Conservation (phyloP, 1,140 invertebrate genomes). For the Scaptomyza hsui region DNA sequence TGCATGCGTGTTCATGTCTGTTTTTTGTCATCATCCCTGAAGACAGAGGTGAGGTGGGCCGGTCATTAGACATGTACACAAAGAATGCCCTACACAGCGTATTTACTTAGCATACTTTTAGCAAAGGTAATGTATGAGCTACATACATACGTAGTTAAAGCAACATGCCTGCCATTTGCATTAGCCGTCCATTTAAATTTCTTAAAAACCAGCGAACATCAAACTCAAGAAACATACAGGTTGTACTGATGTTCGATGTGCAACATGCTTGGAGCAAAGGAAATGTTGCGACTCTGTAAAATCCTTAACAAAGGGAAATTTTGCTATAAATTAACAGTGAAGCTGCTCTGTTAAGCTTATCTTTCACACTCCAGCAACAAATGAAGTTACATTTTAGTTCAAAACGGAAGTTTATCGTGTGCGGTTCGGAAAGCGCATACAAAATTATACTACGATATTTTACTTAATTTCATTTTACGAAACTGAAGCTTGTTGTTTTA, state of each 20-base stretch:
- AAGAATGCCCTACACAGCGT: constrained; percentile 4
- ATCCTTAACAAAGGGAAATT: background rate
- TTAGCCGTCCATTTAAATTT: background rate
- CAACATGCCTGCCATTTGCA: background rate
- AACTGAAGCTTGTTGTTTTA: background rate
- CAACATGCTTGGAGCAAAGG: constrained; percentile 12
- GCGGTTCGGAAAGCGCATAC: constrained; percentile 9
- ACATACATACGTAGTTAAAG: background rate
- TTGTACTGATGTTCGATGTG: background rate
- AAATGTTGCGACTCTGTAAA: background rate
- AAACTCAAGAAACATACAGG: background rate
- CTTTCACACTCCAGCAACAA: background rate
- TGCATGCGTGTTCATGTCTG: background rate
- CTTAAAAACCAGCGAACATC: constrained; percentile 19
- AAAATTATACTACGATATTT: background rate
- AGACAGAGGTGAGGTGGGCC: background rate
- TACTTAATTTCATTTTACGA: background rate
- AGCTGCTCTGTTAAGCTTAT: background rate
- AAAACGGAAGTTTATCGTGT: constrained; percentile 18
- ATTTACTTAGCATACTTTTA: constrained; percentile 22
- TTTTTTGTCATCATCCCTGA: constrained; percentile 2
- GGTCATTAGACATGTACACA: constrained; percentile 18
- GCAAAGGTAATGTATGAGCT: background rate
- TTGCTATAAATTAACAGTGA: constrained; percentile 6
- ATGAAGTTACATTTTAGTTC: constrained; percentile 24